Percentiles rank a stretch among this genome's conserved stretches.
These are phyloP conservation scores for Zenarchopterus dispar DNA, from an alignment of 2,797 vertebrate species.

Conservation along the genomic window DNA sequence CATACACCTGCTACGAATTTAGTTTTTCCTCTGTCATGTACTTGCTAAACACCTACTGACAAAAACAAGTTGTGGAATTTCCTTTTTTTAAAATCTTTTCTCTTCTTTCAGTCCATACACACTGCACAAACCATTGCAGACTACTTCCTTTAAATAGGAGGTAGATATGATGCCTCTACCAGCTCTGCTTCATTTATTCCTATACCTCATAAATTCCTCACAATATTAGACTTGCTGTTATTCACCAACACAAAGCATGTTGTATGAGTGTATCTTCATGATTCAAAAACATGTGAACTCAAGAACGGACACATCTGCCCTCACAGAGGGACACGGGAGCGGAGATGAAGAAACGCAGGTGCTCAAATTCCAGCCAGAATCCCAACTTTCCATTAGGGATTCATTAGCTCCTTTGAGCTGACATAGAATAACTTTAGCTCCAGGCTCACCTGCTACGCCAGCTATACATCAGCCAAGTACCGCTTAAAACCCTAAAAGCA, in stretches of 20 bases:
- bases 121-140: conserved; percentile 1
- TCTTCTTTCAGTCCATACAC: conserved; percentile 5
- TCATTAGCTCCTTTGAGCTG: conserved; percentile 54
- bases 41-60: conserved; percentile 37
- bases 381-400: conserved; percentile 30
- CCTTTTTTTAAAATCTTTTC: too few species aligned
- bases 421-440: conserved; percentile 66
- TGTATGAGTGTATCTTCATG: conserved; percentile 4
- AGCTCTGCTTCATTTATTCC: conserved; percentile 1
- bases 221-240: neutral
- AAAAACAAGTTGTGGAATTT: conserved; percentile 5
- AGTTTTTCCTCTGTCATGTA: conserved; percentile 32
- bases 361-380: conserved; percentile 32
- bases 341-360: conserved; percentile 34
- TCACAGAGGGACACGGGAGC: neutral
- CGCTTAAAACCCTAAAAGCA: conserved; percentile 58
- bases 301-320: neutral
- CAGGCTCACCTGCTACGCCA: conserved; percentile 59
- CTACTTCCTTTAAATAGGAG: conserved; percentile 7
- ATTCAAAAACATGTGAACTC: conserved; percentile 9
- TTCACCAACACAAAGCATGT: conserved; percentile 5
- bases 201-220: conserved; percentile 14
- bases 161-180: neutral
- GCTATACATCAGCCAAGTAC: conserved; percentile 51
- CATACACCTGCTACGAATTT: conserved; percentile 38